Percentiles rank a stretch among this genome's conserved stretches.
Evolutionary conservation across 2,797 vertebrate species (phyloP).

Genomic region (Sebastes paucispinis): DNA sequence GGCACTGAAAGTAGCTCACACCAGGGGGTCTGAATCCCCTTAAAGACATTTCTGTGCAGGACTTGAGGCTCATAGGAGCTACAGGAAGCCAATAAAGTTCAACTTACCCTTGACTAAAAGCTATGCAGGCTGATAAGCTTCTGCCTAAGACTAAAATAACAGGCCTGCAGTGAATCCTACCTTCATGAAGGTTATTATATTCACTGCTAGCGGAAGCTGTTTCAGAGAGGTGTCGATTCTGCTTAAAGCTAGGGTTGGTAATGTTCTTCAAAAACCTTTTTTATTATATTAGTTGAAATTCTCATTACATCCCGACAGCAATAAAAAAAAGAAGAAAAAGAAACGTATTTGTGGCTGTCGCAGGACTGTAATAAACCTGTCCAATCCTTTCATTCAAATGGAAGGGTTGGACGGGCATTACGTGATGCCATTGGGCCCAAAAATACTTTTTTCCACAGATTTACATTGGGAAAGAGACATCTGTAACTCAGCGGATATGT

Average conservation of each 20-base stretch:
- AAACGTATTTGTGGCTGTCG: no score
- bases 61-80: background rate
- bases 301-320: no score
- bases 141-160: background rate
- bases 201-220: background rate
- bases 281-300: no score
- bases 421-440: no score
- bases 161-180: background rate
- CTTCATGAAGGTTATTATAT: background rate
- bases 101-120: constrained; percentile 13
- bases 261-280: no score
- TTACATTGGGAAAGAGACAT: no score
- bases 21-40: background rate
- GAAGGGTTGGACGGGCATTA: no score
- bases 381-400: no score
- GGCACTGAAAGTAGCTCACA: background rate
- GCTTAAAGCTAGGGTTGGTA: background rate
- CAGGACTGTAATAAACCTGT: no score
- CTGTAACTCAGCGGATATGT: no score
- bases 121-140: constrained; percentile 1
- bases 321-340: no score
- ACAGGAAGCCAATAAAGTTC: background rate
- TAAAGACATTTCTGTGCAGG: constrained; percentile 8
- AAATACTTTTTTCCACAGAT: no score
- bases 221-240: background rate